Conservation (phyloP, 2,113 vertebrate species). For the Oriolus oriolus region DNA sequence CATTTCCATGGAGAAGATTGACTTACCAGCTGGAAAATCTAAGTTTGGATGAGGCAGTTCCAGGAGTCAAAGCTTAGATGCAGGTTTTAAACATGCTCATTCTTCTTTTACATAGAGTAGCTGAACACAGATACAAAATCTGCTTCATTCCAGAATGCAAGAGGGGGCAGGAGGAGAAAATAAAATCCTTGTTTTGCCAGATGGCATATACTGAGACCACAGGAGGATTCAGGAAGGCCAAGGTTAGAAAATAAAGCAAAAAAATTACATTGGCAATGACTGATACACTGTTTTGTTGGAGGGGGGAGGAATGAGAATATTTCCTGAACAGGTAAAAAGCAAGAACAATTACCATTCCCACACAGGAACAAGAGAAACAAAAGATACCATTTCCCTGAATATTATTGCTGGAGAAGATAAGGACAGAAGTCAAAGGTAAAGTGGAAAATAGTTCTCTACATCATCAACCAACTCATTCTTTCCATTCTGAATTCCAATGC, state of each 20-base stretch:
- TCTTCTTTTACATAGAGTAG: not conserved
- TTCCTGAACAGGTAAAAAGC: conserved; percentile 56
- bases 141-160: not conserved
- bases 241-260: conserved; percentile 5
- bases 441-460: conserved; percentile 36
- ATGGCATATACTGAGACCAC: not conserved
- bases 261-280: not conserved
- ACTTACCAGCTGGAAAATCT: conserved; percentile 31
- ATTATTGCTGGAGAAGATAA: conserved; percentile 33
- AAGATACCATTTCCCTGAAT: conserved; percentile 24
- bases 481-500: conserved; percentile 24
- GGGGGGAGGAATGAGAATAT: not conserved
- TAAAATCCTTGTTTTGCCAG: not conserved
- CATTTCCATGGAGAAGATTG: not conserved
- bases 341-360: conserved; percentile 44
- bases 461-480: conserved; percentile 30
- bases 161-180: not conserved
- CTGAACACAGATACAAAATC: not conserved
- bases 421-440: conserved; percentile 30
- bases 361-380: conserved; percentile 56
- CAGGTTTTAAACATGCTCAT: not conserved
- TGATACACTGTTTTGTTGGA: not conserved
- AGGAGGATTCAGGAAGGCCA: not conserved
- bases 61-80: not conserved
- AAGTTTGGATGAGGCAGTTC: not conserved